These are phyloP conservation scores for Darevskia nairensis DNA, from an alignment of 2,797 vertebrate species.

Conservation along the genomic window DNA sequence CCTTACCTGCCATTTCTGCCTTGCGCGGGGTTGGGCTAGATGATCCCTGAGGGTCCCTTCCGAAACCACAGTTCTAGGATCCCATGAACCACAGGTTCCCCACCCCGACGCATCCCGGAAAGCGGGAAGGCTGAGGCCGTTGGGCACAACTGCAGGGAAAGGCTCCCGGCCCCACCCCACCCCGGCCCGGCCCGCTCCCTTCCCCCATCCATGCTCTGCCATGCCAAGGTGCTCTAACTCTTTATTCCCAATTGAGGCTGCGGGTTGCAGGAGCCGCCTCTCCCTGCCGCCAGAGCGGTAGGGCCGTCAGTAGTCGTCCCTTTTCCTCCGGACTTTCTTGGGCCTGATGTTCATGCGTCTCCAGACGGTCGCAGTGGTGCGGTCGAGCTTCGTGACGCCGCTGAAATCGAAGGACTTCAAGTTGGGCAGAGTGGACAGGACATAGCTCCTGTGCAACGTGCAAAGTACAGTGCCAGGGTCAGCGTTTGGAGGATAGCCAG, in stretches of 20 bases:
- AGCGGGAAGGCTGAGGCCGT: too few species aligned
- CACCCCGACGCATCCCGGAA: too few species aligned
- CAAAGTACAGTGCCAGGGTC: neutral
- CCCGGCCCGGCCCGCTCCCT: rapidly evolving
- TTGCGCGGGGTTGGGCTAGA: too few species aligned
- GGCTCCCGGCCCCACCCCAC: too few species aligned
- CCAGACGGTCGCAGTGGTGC: constrained; percentile 80
- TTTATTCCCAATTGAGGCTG: neutral
- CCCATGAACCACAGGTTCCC: too few species aligned
- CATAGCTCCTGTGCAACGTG: constrained; percentile 77
- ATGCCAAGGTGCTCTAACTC: neutral
- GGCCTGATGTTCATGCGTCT: constrained; percentile 72
- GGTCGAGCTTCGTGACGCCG: constrained; percentile 84
- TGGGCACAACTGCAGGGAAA: neutral
- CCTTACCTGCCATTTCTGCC: too few species aligned
- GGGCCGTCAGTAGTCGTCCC: constrained; percentile 30
- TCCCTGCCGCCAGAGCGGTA: rapidly evolving
- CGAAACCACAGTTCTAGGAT: too few species aligned
- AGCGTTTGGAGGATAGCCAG: neutral
- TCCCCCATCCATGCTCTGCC: rapidly evolving
- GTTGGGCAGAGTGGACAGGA: constrained; percentile 80
- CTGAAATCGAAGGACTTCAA: constrained; percentile 89
- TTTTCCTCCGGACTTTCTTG: constrained; percentile 57
- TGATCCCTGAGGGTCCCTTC: too few species aligned
- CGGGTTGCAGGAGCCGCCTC: rapidly evolving